Percentiles rank a stretch among this genome's conserved stretches.
phyloP scores from a whole-genome alignment of 1,140 invertebrate species.

The Pseudomyrmex pallidus region DNA sequence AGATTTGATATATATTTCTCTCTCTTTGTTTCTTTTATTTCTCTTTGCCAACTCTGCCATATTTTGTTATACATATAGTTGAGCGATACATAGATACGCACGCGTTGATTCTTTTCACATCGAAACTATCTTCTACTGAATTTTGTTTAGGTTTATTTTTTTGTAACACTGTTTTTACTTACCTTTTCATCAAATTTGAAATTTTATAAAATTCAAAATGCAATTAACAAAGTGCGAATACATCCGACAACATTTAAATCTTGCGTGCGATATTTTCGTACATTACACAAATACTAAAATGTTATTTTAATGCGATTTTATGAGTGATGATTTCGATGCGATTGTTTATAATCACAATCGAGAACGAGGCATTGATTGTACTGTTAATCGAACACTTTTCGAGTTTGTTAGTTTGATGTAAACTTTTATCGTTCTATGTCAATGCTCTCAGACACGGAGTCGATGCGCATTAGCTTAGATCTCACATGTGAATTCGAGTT shows the following conservation, averaged over 20 bases:
- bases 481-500: not conserved
- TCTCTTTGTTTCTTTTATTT: not conserved
- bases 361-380: slow-evolving; percentile 35
- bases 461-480: not conserved
- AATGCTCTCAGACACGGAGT: slow-evolving; percentile 19
- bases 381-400: slow-evolving; percentile 61
- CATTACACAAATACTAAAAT: not conserved
- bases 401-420: slow-evolving; percentile 66
- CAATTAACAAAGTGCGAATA: not conserved
- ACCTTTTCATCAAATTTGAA: not conserved
- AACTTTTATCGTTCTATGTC: slow-evolving; percentile 67
- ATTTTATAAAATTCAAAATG: not conserved
- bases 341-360: slow-evolving; percentile 32
- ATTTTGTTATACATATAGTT: slow-evolving; percentile 1
- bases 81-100: not conserved
- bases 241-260: not conserved
- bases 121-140: not conserved
- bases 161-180: not conserved
- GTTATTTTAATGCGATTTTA: slow-evolving; percentile 6
- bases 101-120: not conserved
- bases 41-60: not conserved
- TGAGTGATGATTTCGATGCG: slow-evolving; percentile 40
- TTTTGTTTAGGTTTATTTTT: not conserved
- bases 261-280: not conserved
- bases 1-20: not conserved